Percentiles rank a stretch among this genome's conserved stretches.
Conservation (phyloP, 2,113 vertebrate species). For the Brachyhypopomus occidentalis region DNA sequence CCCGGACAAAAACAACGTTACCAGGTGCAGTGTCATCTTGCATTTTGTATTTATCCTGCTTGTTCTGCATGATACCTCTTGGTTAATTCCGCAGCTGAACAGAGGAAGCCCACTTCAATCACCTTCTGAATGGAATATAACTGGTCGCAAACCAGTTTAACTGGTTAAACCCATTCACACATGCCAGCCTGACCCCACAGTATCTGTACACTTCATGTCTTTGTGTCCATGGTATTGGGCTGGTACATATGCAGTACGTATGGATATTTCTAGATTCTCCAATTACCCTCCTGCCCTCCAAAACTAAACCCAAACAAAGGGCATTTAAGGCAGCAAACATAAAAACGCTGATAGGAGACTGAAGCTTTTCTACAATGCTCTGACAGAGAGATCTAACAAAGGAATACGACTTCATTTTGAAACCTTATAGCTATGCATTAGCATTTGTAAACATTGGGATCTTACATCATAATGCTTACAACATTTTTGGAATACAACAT, state of each 20-base stretch:
- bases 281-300: background rate
- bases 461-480: background rate
- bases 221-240: background rate
- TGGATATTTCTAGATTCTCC: conserved; percentile 3
- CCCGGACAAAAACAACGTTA: background rate
- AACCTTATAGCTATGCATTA: background rate
- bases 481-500: background rate
- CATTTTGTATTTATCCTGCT: background rate
- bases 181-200: conserved; percentile 21
- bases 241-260: background rate
- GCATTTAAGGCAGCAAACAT: conserved; percentile 18
- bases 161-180: conserved; percentile 32
- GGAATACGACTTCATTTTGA: background rate
- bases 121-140: conserved; percentile 25
- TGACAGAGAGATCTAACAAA: background rate
- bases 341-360: conserved; percentile 4
- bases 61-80: background rate
- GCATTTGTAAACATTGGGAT: background rate
- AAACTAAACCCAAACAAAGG: conserved; percentile 14
- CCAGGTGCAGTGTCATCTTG: background rate
- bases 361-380: background rate
- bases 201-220: background rate
- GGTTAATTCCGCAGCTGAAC: no score
- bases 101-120: background rate
- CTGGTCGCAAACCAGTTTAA: conserved; percentile 30